Evolutionary conservation across 2,888 invertebrate genomes (phyloP), one percentile per base, ranked within the genome.

Genomic region (Pomacea canaliculata): DNA sequence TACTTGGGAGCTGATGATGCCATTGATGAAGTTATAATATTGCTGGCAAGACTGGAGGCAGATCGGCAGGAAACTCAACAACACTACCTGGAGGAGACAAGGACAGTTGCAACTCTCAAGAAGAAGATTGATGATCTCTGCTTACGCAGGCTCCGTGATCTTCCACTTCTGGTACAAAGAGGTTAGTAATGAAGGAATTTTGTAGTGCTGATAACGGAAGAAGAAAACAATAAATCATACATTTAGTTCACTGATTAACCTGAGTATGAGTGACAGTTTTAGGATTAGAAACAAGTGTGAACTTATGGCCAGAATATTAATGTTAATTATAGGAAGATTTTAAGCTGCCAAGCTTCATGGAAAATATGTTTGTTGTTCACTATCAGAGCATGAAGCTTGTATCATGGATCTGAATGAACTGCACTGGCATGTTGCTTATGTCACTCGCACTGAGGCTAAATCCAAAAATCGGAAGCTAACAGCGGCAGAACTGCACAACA

Each of bases 321-420:
- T 23, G 23, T 23, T 37, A 37, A 37, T 37, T 37, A 37, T 37
- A 37, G 37, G 37, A 37, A 37, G 37, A 37, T 3, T 37, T 37
- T 37, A 37, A 37, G 37, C 37, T 37, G 37, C 37, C 5, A 37
- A 37, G 5, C 37, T 37, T 37, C 37, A 37, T 37, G 37, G 37
- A 37, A 37, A 37, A 13, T 56, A 16, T 56, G 51, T 56, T 56
- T 56, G 8, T 56, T 10, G 10, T 10, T 56, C 37, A 37, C 8
- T 79, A 76, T n/a, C 82, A 90, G 90, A 90, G 77, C 90, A 90
- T 83, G 89, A 90, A 77, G 88, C 89, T 1, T 89, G 89, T 78
- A 86, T 88, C 18, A 80, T 87, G 79, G 89, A 90, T 79, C 84
- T 90, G 72, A 88, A 85, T 84, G 90, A 90, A 77, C 82, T 90